Base-by-base conservation (phyloP, 1,140 invertebrate genomes). In the Zelostemma sp. region DNA sequence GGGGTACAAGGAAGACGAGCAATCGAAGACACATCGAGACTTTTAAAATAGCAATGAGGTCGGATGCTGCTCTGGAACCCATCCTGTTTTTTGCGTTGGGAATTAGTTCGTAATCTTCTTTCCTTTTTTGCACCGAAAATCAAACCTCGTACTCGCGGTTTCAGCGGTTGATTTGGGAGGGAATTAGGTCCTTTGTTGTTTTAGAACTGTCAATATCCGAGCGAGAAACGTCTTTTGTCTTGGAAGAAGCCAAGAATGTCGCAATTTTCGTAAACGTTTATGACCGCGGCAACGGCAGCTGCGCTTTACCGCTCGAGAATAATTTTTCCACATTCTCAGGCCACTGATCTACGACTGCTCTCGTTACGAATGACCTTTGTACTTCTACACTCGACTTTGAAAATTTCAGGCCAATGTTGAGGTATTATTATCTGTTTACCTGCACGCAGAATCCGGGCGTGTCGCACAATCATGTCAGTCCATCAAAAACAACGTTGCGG, bases 41-140 rank as follows among this genome's bases (percentile, higher is more conserved):
- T 76, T 77, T 77, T 74, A 80, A 80, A 81, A 80, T 81, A 80
- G 79, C 72, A 76, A 63, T 74, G 77, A 81, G 79, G 77, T 73
- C 77, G 73, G 25, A 61, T 51, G 35, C 63, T 60, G 47, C 31
- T 53, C 58, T 61, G 48, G 49, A 61, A 61, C 31, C 16, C 14
- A 33, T 46, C 48, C 17, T 25, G 21, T 25, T 25, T 25, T 25
- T 25, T 25, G 21, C 3, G 21, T 25, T 25, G 3, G 21, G 8
- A 25, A n/a, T n/a, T n/a, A n/a, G n/a, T n/a, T n/a, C n/a, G n/a
- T n/a, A n/a, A n/a, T n/a, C n/a, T n/a, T n/a, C n/a, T n/a, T n/a
- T n/a, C n/a, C n/a, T n/a, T n/a, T n/a, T n/a, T n/a, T n/a, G n/a
- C n/a, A n/a, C n/a, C n/a, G n/a, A n/a, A n/a, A n/a, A n/a, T n/a